Evolutionary conservation across 2,113 vertebrate genomes (phyloP), one percentile per base, ranked within the genome.

Genomic region (Equus quagga): DNA sequence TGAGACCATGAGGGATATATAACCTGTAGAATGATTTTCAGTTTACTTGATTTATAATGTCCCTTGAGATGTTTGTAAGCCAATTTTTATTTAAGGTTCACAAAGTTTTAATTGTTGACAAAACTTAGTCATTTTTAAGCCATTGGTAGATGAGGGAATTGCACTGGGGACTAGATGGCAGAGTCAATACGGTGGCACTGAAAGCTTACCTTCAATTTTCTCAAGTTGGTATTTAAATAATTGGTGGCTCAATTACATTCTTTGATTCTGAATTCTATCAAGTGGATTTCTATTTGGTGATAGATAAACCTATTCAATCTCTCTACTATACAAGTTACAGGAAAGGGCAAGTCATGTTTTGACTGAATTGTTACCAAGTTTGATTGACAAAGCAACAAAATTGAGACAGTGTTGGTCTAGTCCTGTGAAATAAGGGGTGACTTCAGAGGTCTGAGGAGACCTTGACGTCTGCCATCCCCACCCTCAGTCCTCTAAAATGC

Each of bases 11-110:
- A 81, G 11, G 51, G 21, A 56, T n/a, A 67, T n/a, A 49, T 2
- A 89, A 73, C 49, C 56, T 73, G n/a, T 23, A 72, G 33, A 90
- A 94, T 72, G 56, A 79, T 58, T 90, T 94, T 94, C 64, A 51
- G 28, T 56, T 88, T 90, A 46, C 28, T 81, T 75, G 18, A 73
- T 72, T 90, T 86, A 13, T 36, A 62, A 81, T 54, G 26, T 33
- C 26, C 58, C 5, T 62, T 78, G 31, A 31, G 54, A 26, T 92
- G 31, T 86, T 78, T 31, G 19, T 58, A 86, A 92, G 46, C 46
- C 3, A 46, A 14, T 21, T 86, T 82, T 86, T 76, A 79, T 31
- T 44, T 75, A 94, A 72, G 41, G 60, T 92, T 96, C 41, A 44
- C 11, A 46, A 67, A 62, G 5, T 58, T 56, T 54, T 72, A 65